A percentile compares a stretch with the other conserved stretches of the same genome.
These are phyloP conservation scores for Rhynchomys soricoides DNA, from an alignment of 2,113 vertebrate genomes.

Conservation along the genomic window DNA sequence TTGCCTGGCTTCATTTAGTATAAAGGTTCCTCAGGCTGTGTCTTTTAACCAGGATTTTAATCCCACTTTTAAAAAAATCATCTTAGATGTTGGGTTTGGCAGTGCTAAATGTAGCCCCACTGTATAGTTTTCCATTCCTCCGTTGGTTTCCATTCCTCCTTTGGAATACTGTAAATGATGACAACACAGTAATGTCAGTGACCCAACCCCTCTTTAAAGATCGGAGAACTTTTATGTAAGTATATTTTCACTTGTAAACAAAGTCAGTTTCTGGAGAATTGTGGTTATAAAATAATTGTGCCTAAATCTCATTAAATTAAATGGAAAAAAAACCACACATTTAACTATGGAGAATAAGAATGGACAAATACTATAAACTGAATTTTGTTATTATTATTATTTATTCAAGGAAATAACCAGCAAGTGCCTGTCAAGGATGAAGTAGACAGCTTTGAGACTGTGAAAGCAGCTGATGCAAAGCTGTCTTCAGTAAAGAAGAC, in stretches of 20 bases:
- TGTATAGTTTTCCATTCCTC: background rate
- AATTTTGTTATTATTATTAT: slow-evolving; percentile 68
- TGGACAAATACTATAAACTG: slow-evolving; percentile 43
- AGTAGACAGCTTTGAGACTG: slow-evolving; percentile 83
- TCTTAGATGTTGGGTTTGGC: background rate
- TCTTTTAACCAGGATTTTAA: background rate
- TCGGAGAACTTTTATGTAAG: background rate
- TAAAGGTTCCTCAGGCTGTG: background rate
- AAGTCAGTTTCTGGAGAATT: background rate
- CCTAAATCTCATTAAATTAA: slow-evolving; percentile 3
- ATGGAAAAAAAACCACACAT: background rate
- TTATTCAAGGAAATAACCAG: slow-evolving; percentile 85
- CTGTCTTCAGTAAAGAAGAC: slow-evolving; percentile 84
- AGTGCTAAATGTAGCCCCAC: background rate
- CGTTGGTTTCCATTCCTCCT: background rate
- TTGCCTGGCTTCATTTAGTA: background rate
- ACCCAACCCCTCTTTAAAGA: background rate
- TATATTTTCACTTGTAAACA: background rate
- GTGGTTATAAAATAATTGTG: background rate
- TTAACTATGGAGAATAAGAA: background rate
- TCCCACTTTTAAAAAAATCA: background rate
- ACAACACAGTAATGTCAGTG: fast-evolving
- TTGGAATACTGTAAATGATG: background rate
- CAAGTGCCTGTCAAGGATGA: slow-evolving; percentile 86
- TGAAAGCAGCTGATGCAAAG: slow-evolving; percentile 83